Conservation (phyloP, 2,888 invertebrate genomes). For the Drosophila mimica region DNA sequence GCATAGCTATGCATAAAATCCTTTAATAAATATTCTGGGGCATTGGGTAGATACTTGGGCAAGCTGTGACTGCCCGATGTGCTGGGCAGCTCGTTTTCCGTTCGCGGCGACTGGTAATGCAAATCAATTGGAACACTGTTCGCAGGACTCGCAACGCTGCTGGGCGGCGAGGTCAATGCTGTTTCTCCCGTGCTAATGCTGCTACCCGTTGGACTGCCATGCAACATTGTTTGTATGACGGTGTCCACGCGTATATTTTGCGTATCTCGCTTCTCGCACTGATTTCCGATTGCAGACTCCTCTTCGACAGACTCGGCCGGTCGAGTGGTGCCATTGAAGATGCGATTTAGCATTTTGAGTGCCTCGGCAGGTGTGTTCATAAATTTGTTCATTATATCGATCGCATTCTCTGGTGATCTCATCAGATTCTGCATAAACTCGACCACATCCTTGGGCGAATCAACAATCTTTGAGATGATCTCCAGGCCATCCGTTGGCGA, state of each 20-base stretch:
- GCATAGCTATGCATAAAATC: conserved; percentile 64
- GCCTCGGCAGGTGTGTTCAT: conserved; percentile 85
- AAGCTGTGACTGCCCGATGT: conserved; percentile 62
- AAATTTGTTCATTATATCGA: conserved; percentile 85
- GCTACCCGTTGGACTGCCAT: conserved; percentile 54
- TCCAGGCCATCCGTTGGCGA: conserved; percentile 85
- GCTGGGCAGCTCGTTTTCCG: conserved; percentile 64
- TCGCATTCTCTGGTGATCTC: conserved; percentile 85
- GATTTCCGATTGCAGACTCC: conserved; percentile 12
- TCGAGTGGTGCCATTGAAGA: conserved; percentile 78
- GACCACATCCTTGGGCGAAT: conserved; percentile 85
- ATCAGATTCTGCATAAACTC: conserved; percentile 84
- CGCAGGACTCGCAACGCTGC: conserved; percentile 51
- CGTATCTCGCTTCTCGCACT: conserved; percentile 35
- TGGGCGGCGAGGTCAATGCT: conserved; percentile 47
- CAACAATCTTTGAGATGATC: conserved; percentile 85
- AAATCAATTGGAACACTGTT: conserved; percentile 58
- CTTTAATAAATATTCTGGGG: conserved; percentile 75
- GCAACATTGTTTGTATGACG: conserved; percentile 75
- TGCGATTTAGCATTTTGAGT: conserved; percentile 83
- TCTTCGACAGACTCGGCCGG: conserved; percentile 22
- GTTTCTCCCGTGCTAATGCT: conserved; percentile 46
- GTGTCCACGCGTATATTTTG: conserved; percentile 59
- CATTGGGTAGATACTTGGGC: conserved; percentile 54
- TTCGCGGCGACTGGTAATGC: conserved; percentile 67